Evolutionary conservation across 2,113 vertebrate genomes (phyloP).

Genomic region (Caloenas nicobarica): DNA sequence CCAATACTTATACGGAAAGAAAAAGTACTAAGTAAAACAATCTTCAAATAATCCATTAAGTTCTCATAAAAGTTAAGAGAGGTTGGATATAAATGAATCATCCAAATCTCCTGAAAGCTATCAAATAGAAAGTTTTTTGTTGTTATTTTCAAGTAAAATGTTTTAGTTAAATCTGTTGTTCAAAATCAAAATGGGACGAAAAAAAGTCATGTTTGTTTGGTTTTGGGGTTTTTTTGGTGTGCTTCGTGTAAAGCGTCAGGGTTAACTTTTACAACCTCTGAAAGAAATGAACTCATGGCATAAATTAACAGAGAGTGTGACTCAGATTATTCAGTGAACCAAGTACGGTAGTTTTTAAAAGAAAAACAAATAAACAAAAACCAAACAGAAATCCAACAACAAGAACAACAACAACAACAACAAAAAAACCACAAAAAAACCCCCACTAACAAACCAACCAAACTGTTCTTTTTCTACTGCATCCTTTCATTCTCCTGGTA

Average conservation of each 20-base stretch:
- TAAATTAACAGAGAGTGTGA: not conserved
- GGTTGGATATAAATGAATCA: not conserved
- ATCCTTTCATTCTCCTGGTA: slow-evolving; percentile 49
- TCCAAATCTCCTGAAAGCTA: not conserved
- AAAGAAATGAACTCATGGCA: not conserved
- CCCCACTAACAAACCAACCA: not conserved
- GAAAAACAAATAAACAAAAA: no score
- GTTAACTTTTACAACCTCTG: not conserved
- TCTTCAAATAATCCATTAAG: not conserved
- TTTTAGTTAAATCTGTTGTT: not conserved
- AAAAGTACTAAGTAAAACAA: not conserved
- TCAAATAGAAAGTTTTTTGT: not conserved
- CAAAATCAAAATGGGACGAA: not conserved
- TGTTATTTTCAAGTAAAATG: not conserved
- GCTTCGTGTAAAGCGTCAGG: not conserved
- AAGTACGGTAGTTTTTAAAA: not conserved
- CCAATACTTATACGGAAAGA: not conserved
- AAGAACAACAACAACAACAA: no score
- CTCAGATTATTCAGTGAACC: not conserved
- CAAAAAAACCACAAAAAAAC: no score
- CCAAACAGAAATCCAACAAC: no score
- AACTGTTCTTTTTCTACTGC: slow-evolving; percentile 35
- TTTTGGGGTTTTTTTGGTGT: not conserved
- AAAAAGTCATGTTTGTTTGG: not conserved
- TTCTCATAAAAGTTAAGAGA: not conserved